phyloP scores from a whole-genome alignment of 2,888 invertebrate genomes.

The Perdita meconis region DNA sequence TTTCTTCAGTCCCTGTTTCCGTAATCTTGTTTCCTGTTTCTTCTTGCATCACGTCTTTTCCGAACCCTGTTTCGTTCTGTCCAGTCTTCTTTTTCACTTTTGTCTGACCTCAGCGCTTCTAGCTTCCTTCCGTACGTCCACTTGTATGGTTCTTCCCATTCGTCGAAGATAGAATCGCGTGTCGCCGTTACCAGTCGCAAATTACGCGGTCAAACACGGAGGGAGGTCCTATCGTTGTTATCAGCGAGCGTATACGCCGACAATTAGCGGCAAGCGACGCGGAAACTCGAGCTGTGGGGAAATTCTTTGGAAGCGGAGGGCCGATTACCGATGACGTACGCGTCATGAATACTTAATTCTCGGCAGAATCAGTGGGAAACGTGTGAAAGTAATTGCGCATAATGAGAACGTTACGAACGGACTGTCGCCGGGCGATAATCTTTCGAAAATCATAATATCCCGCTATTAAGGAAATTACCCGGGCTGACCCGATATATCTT shows the following conservation, averaged over 20 bases:
- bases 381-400: constrained; percentile 50
- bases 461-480: constrained; percentile 44
- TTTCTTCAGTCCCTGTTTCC: no score
- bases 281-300: constrained; percentile 36
- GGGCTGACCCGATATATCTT: neutral
- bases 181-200: constrained; percentile 34
- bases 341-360: constrained; percentile 55
- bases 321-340: constrained; percentile 59
- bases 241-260: constrained; percentile 34
- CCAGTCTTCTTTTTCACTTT: no score
- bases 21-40: no score
- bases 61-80: no score
- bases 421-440: constrained; percentile 48
- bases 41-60: no score
- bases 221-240: constrained; percentile 52
- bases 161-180: constrained; percentile 63
- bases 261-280: constrained; percentile 49
- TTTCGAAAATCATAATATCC: constrained; percentile 53
- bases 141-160: constrained; percentile 23
- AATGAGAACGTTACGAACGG: constrained; percentile 40
- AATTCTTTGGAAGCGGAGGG: constrained; percentile 47
- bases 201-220: constrained; percentile 48
- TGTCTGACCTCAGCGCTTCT: no score
- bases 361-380: constrained; percentile 17
- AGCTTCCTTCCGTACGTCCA: neutral